These are phyloP conservation scores for Drosophila pachea DNA, from an alignment of 1,140 invertebrate species.

Conservation along the genomic window DNA sequence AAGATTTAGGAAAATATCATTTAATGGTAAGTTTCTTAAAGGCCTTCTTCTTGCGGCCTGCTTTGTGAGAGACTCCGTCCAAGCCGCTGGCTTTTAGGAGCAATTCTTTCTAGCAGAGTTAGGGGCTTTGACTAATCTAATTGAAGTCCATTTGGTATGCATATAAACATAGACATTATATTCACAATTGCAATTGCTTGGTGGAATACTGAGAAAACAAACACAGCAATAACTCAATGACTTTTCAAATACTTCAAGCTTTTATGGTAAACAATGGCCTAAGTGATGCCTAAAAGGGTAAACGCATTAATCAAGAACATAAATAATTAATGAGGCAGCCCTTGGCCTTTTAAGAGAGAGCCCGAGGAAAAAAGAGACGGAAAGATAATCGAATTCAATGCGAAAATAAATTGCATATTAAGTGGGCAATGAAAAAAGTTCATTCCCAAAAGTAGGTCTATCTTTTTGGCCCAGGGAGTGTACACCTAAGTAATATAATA, in stretches of 20 bases:
- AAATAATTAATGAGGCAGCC: slow-evolving; percentile 6
- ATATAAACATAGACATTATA: slow-evolving; percentile 6
- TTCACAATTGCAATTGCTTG: slow-evolving; percentile 12
- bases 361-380: no score
- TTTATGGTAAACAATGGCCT: background rate
- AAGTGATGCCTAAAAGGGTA: slow-evolving; percentile 12
- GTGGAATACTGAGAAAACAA: background rate
- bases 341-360: background rate
- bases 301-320: slow-evolving; percentile 12
- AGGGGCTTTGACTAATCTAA: background rate
- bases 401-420: background rate
- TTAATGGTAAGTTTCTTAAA: slow-evolving; percentile 14
- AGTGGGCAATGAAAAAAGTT: background rate
- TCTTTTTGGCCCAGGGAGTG: background rate
- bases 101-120: background rate
- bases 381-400: slow-evolving; percentile 9
- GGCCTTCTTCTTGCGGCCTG: background rate
- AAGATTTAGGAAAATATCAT: slow-evolving; percentile 8
- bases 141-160: slow-evolving; percentile 12
- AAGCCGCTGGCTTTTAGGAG: slow-evolving; percentile 6
- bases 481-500: no score
- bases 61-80: background rate
- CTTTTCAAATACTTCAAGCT: slow-evolving; percentile 1
- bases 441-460: background rate
- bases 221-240: slow-evolving; percentile 1